Conservation (phyloP, 2,888 invertebrate genomes). For the Agonopterix heracliana region DNA sequence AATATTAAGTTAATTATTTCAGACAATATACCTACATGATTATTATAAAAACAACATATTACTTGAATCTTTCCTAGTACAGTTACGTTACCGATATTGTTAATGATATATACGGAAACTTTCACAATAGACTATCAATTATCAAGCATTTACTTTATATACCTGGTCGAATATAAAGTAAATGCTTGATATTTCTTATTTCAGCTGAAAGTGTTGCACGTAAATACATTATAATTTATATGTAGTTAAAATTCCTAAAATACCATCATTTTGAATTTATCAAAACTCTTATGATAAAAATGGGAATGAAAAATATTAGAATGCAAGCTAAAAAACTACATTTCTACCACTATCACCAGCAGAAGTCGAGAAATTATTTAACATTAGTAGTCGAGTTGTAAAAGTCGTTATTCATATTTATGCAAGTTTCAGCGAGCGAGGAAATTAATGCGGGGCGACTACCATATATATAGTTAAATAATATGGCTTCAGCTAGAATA, state of each 20-base stretch:
- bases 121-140: too few species aligned
- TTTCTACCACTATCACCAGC: slow-evolving; percentile 4
- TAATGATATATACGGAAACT: too few species aligned
- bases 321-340: not conserved
- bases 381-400: slow-evolving; percentile 37
- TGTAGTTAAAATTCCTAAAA: not conserved
- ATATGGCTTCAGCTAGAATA: slow-evolving; percentile 21
- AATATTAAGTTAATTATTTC: too few species aligned
- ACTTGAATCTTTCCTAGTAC: too few species aligned
- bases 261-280: not conserved
- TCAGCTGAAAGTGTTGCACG: not conserved
- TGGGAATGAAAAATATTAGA: not conserved
- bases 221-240: not conserved
- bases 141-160: too few species aligned
- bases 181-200: too few species aligned
- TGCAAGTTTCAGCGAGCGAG: slow-evolving; percentile 27
- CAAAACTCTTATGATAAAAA: not conserved
- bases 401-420: slow-evolving; percentile 46
- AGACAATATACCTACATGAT: too few species aligned
- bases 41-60: too few species aligned
- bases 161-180: too few species aligned
- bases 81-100: too few species aligned
- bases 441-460: slow-evolving; percentile 27
- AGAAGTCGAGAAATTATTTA: slow-evolving; percentile 25
- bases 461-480: slow-evolving; percentile 32